Evolutionary conservation across 2,113 vertebrate species (phyloP), one percentile per base, ranked within the genome.

Genomic region (Coryphaenoides rupestris): DNA sequence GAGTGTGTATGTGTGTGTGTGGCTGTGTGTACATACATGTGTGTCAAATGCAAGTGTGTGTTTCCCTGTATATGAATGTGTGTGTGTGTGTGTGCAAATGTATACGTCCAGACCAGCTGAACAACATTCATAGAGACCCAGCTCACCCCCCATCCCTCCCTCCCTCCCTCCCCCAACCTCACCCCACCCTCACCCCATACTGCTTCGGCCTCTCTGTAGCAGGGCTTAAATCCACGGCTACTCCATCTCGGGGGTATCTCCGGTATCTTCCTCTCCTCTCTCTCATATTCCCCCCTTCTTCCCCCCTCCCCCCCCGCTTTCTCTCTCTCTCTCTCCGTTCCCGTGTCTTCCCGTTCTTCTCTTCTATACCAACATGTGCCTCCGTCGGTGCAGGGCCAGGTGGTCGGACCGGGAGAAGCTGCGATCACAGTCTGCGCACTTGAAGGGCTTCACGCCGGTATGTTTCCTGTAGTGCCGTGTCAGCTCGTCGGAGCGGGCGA

Each of bases 401-500:
- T 99, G 97, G 86, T 99, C 97, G 9, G 97, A 99, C 81, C 97
- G 93, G 65, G 97, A 99, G 84, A 99, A 99, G 89, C 96, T 98
- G 84, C 97, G 95, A 79, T 99, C 97, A 81, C 97, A 99, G 96
- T 99, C 97, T 55, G 94, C 94, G 24, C 97, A 99, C 91, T 99
- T 99, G 92, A 99, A 99, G 75, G 97, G 97, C 84, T 99, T 99
- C 86, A 99, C 96, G 68, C 97, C 97, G 0, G 97, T 99, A 91
- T 99, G 96, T 89, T 99, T 99, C 82, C 97, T 93, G 90, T 96
- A 99, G 88, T 99, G 97, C 92, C 97, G 91, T 2, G 96, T 98
- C 89, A 99, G 92, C 93, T 99, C 97, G 47, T 99, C 97, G 0
- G 97, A 99, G 65, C 97, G 96, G 72, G 97, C 97, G 19, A 99